Base-by-base conservation (phyloP, 1,140 invertebrate genomes). In the Hycleus phaleratus region DNA sequence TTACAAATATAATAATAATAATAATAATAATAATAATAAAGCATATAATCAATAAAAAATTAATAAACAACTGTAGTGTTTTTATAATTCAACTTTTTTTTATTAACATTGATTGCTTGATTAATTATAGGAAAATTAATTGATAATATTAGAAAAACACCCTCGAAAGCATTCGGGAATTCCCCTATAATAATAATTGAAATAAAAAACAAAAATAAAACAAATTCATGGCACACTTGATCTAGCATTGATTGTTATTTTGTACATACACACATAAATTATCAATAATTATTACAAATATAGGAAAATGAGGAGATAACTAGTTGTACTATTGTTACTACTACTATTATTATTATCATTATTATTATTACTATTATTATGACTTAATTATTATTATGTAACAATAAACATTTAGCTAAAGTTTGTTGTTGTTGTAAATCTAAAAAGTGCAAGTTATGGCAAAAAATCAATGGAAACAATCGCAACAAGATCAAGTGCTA, bases 361-460 rank as follows among this genome's bases (percentile, higher is more conserved):
- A 51, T 51, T 51, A 26, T 18, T 54, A 54, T 44, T 39, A 39
- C 10, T 39, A 39, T 39, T 26, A 10, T 46, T 46, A 59, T 44
- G 53, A 59, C 46, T 58, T 42, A 46, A 60, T 50, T 63, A 62
- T 38, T 53, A 55, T 45, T 59, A 57, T 60, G 44, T 56, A 61
- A 61, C 61, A 63, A 56, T 58, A 56, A 58, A 62, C 58, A 54
- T 60, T 61, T 50, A 61, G 46, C 58, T 63, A 58, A 32, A 56
- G 26, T 59, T 51, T 58, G 24, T 40, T 32, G 32, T 32, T 32
- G 32, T 32, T 18, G 18, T 18, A 18, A 18, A 18, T 18, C 32
- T 32, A 32, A 32, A 32, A 24, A 38, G 46, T 51, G 40, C 53
- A 55, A 45, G 32, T 32, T 46, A 32, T 42, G 40, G 40, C 40